Base-by-base conservation (phyloP, 1,140 invertebrate species). In the Bombus waltoni region DNA sequence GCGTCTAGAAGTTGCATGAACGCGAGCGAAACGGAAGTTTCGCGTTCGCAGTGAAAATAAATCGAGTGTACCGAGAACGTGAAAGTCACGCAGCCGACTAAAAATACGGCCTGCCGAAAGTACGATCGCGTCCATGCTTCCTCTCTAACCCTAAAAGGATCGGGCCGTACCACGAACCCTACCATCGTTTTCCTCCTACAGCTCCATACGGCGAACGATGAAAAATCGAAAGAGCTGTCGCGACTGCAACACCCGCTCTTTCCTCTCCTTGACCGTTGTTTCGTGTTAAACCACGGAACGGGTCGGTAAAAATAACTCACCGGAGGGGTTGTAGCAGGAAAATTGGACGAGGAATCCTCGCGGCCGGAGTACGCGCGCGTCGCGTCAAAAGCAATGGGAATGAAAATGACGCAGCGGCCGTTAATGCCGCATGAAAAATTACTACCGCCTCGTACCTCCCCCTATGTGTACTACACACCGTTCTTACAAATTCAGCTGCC, bases 41-140 rank as follows among this genome's bases (percentile, higher is more conserved):
- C 47, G 44, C 59, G 32, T 75, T 65, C 32, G 28, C 15, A 25
- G 10, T 68, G 81, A 83, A 76, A 77, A 77, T 83, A 83, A 83
- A 68, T 68, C 35, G 70, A 65, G 80, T 25, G 3, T n/a, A n/a
- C 18, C 25, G 15, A 13, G 81, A 38, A 70, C 28, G 9, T 28
- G 28, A 57, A 40, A 53, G 35, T 73, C 47, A 57, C 79, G 42
- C 42, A 53, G 72, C 3, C 13, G 57, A 1, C 81, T 75, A 76
- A 66, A 83, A 66, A 38, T 77, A 76, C 6, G 1, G 1, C 28
- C 28, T 6, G 42, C 28, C n/a, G 74, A 77, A 68, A n/a, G 40
- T 75, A 65, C 47, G 32, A 82, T 53, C 66, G 25, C 47, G 44
- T 53, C 72, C 35, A 68, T 22, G 15, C 44, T 22, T 22, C 18